Base-by-base conservation (phyloP, 2,888 invertebrate species). In the Diplazon laetatorius region DNA sequence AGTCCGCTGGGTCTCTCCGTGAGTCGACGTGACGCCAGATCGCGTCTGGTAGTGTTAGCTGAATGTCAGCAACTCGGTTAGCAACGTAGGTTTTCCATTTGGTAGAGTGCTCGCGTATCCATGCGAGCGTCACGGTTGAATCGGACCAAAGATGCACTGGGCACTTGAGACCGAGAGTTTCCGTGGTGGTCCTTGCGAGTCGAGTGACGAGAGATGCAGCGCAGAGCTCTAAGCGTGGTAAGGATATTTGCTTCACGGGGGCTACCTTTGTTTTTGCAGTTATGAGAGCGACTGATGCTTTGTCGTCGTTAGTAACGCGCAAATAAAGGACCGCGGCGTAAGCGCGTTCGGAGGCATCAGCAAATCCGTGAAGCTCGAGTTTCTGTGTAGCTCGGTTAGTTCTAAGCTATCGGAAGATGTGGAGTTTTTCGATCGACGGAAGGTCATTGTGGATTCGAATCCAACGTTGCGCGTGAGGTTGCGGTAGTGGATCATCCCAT, bases 1-100 rank as follows among this genome's bases (percentile, higher is more conserved):
- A 35, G 16, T 50, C 80, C 10, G 71, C 77, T 1, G 80, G 69
- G 16, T 80, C 78, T 12, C 57, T 52, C 1, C 16, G 9, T 5
- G 77, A 66, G 2, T 25, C 0, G 1, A 80, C 77, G 30, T 80
- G 74, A 6, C 44, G 20, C 77, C 75, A 78, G 25, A 39, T 25
- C 0, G 60, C 39, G 2, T 37, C n/a, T 3, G 44, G 39, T 3
- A 66, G 48, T 1, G 52, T 12, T 0, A 5, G 35, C 10, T 78
- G 77, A 1, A 80, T 78, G 8, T 70, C 69, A 0, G 77, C 16
- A 0, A 73, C 60, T 1, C 80, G 62, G 14, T 80, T 71, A 0
- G 72, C 77, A 0, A 80, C 72, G 30, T 65, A 80, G 6, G 66
- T 73, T 55, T 66, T 72, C 73, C 69, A 70, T 10, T 30, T 20